phyloP scores from a whole-genome alignment of 2,113 vertebrate genomes.

The Pica pica region DNA sequence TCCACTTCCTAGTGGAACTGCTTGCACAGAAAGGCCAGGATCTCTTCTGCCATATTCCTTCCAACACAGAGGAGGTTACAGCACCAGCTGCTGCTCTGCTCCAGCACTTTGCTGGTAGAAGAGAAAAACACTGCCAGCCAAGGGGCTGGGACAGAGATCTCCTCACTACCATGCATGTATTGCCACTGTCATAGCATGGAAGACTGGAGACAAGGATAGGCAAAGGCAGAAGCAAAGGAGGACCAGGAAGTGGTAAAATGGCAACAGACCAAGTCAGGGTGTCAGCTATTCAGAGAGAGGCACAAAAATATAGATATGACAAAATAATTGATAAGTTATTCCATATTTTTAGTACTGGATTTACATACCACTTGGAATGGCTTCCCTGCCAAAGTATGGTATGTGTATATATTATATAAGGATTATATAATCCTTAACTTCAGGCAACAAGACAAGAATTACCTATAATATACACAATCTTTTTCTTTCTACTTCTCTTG shows the following conservation, averaged over 20 bases:
- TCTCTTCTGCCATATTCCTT: not conserved
- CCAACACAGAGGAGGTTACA: not conserved
- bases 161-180: fast-evolving
- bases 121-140: not conserved
- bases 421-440: not conserved
- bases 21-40: not conserved
- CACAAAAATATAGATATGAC: not conserved
- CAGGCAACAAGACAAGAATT: not conserved
- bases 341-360: not conserved
- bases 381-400: not conserved
- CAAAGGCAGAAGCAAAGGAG: not conserved
- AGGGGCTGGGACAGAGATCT: not conserved
- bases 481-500: not conserved
- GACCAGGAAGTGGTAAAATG: not conserved
- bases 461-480: not conserved
- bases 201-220: not conserved
- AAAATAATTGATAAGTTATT: not conserved
- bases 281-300: not conserved
- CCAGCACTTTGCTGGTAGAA: not conserved
- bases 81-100: not conserved
- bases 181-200: not conserved
- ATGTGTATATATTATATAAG: not conserved
- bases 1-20: not conserved
- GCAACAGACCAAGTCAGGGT: not conserved
- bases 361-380: not conserved